These are phyloP conservation scores for Tribolium freemani DNA, from an alignment of 2,888 invertebrate species.

Conservation along the genomic window DNA sequence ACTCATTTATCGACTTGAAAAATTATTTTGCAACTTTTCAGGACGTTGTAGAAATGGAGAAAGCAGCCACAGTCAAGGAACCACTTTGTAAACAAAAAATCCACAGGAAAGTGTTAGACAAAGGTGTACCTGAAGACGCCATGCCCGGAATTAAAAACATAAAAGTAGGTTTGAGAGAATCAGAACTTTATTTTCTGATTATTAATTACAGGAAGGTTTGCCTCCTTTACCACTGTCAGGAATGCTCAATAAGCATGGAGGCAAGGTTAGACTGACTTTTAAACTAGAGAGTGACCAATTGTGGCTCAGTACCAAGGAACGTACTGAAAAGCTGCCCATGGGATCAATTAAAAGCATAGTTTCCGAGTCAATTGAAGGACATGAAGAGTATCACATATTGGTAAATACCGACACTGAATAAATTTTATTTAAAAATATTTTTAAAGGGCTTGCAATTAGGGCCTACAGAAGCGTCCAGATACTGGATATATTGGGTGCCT, in stretches of 20 bases:
- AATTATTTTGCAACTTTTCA: slow-evolving; percentile 56
- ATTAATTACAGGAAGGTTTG: slow-evolving; percentile 78
- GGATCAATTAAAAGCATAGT: slow-evolving; percentile 87
- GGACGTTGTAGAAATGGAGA: slow-evolving; percentile 77
- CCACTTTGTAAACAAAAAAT: slow-evolving; percentile 82
- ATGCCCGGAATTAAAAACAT: slow-evolving; percentile 88
- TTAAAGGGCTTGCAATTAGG: slow-evolving; percentile 88
- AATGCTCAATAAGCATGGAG: slow-evolving; percentile 91
- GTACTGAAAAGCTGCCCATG: slow-evolving; percentile 93
- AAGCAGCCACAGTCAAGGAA: slow-evolving; percentile 76
- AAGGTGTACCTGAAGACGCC: slow-evolving; percentile 90
- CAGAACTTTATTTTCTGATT: slow-evolving; percentile 7
- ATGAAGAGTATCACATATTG: slow-evolving; percentile 93
- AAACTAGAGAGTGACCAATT: slow-evolving; percentile 91
- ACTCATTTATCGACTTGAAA: neutral
- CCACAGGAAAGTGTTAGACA: slow-evolving; percentile 89
- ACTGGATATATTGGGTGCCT: slow-evolving; percentile 96
- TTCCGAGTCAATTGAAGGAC: slow-evolving; percentile 88
- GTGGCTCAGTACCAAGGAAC: slow-evolving; percentile 93
- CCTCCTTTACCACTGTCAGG: slow-evolving; percentile 87
- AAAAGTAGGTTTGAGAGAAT: slow-evolving; percentile 69
- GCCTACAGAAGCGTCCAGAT: slow-evolving; percentile 90
- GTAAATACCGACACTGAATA: slow-evolving; percentile 66
- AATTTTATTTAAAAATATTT: slow-evolving; percentile 12
- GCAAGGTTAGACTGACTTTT: slow-evolving; percentile 91